These are phyloP conservation scores for Maccullochella peelii DNA, from an alignment of 2,113 vertebrate genomes.

Conservation along the genomic window DNA sequence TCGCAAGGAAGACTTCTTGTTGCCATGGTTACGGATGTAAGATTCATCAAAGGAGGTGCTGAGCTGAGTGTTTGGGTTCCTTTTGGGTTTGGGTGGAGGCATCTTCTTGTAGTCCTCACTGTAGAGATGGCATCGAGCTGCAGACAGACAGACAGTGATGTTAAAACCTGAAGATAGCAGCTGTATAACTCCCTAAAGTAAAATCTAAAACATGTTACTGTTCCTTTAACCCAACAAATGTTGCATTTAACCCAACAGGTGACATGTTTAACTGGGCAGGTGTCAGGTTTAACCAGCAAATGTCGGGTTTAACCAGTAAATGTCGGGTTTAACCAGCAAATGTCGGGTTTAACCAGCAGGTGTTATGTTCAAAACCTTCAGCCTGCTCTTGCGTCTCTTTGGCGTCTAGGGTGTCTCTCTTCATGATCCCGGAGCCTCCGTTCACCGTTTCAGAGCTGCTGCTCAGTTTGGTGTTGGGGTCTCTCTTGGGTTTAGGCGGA, in stretches of 20 bases:
- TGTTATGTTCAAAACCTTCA: constrained; percentile 61
- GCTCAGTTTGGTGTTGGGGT: constrained; percentile 97
- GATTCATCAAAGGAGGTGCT: constrained; percentile 97
- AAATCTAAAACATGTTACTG: neutral
- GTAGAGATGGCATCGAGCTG: constrained; percentile 87
- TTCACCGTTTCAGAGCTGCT: constrained; percentile 94
- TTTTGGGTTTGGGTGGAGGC: constrained; percentile 96
- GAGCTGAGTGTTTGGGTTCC: constrained; percentile 97
- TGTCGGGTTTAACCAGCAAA: neutral
- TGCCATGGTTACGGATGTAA: constrained; percentile 87
- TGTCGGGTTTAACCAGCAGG: neutral
- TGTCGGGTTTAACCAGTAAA: neutral
- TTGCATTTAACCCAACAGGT: neutral
- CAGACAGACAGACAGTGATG: constrained; percentile 54
- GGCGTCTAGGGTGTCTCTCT: constrained; percentile 72
- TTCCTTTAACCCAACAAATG: neutral
- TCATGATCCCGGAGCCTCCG: constrained; percentile 76
- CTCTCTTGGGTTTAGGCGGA: constrained; percentile 94
- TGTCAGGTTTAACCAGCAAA: neutral
- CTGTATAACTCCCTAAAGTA: neutral
- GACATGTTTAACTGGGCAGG: neutral
- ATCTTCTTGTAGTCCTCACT: constrained; percentile 94
- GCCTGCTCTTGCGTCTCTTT: constrained; percentile 45
- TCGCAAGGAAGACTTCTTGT: constrained; percentile 84
- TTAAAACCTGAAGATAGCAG: neutral